Conservation (phyloP, 2,888 invertebrate species). For the Cephus pygmeus region DNA sequence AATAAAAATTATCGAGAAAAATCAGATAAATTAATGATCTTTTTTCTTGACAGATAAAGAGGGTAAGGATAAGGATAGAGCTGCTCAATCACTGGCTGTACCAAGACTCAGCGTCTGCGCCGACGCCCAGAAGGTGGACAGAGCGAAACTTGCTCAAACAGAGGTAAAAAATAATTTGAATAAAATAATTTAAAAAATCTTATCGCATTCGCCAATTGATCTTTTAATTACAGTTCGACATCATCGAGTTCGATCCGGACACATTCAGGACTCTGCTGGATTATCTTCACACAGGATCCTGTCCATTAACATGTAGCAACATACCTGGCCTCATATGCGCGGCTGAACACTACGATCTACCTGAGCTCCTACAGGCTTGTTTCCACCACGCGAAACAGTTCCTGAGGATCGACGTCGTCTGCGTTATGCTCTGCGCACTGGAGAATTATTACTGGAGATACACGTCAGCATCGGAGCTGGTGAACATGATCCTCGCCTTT, state of each 20-base stretch:
- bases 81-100: conserved; percentile 78
- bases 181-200: neutral
- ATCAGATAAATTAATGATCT: neutral
- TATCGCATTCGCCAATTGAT: neutral
- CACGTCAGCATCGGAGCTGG: conserved; percentile 91
- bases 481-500: conserved; percentile 93
- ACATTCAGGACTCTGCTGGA: conserved; percentile 91
- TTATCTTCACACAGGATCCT: conserved; percentile 92
- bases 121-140: conserved; percentile 93
- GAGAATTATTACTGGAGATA: conserved; percentile 97
- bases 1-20: neutral
- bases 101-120: conserved; percentile 92
- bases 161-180: conserved; percentile 70
- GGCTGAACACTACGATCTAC: conserved; percentile 93
- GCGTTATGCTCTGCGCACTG: conserved; percentile 90
- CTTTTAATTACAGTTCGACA: conserved; percentile 78
- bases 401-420: conserved; percentile 91
- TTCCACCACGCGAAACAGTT: conserved; percentile 97
- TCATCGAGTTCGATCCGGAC: conserved; percentile 94
- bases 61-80: conserved; percentile 79
- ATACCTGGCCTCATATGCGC: conserved; percentile 94
- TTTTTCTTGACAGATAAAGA: conserved; percentile 76
- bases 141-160: conserved; percentile 90
- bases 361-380: conserved; percentile 91
- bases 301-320: conserved; percentile 90